Base-by-base conservation (phyloP, 2,888 invertebrate genomes). In the Sarcophaga variegata region DNA sequence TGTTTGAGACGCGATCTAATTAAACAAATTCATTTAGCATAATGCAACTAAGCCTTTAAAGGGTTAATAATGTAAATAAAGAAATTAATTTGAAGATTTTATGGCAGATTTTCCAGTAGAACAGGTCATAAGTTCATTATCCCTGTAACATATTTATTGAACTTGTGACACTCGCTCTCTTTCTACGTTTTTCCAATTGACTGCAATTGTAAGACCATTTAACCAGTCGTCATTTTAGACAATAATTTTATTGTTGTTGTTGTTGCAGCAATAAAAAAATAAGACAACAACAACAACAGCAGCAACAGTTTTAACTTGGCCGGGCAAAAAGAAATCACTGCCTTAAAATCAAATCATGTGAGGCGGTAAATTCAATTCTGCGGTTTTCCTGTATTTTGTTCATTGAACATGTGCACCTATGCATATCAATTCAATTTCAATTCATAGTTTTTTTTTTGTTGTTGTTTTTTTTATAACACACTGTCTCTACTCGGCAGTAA, bases 351-450 rank as follows among this genome's bases (percentile, higher is more conserved):
- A 75, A 88, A 92, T 92, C 93, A 92, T 92, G 93, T 92, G 93
- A 92, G 92, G 92, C 93, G 92, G 92, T 89, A 92, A 92, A 92
- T 91, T 92, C 92, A 91, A 92, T 93, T 93, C 90, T 93, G 93
- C 90, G 93, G 93, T 93, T 93, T 93, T 93, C 93, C 93, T 93
- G 93, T 91, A 83, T 85, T 88, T 14, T 84, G 90, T 89, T 89
- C 88, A 90, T 88, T 91, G 93, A 91, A 90, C 93, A 93, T 93
- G 93, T 91, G 93, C 93, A 93, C 92, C 92, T 93, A 92, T 92
- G 92, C 93, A 93, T 93, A 91, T 93, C 92, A 91, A 90, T 83
- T 37, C 37, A 37, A 37, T 37, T 37, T 37, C 37, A 37, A 37
- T 37, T 37, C 37, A 10, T 37, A 37, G 37, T 37, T 37, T 37